Evolutionary conservation across 2,888 invertebrate genomes (phyloP), one percentile per base, ranked within the genome.

Genomic region (Lysandra coridon): DNA sequence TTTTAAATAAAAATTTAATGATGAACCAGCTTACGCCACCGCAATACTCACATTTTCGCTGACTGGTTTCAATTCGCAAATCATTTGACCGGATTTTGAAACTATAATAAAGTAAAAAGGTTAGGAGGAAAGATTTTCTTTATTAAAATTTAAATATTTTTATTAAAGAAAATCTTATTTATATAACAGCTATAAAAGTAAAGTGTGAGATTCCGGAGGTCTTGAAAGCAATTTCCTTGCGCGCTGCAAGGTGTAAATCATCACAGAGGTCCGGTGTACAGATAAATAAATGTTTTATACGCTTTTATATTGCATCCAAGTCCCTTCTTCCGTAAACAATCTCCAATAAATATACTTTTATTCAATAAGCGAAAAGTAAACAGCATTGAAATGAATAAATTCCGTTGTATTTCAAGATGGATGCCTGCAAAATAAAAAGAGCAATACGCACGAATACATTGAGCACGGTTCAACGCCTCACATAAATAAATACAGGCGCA

Each of bases 141-240:
- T 49, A 49, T 12, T 49, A 49, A 49, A 12, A 49, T 49, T 12
- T 2, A 49, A 49, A 49, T 49, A 37, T 37, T 5, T 69, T 33
- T 12, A 69, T 33, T 69, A 33, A 69, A 33, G 69, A 17, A 69
- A 69, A 69, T 17, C 14, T 69, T 33, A 69, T 69, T 69, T 69
- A 69, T 33, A 14, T 33, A 33, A 33, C 33, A 33, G 69, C 33
- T 37, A 37, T 69, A 69, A 37, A 69, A 69, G 69, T 69, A 33
- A 69, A 69, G 33, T 33, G 30, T 64, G 69, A 37, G 69, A 69
- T 69, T 69, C 69, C 69, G 33, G 69, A 69, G 69, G 69, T 69
- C 69, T 69, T 33, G 69, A 69, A 69, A 69, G 69, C 69, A 69
- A 69, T 69, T 69, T 69, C 69, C 69, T 37, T 14, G 69, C 69